These are phyloP conservation scores for Capreolus pygargus DNA, from an alignment of 2,113 vertebrate genomes.

Conservation along the genomic window DNA sequence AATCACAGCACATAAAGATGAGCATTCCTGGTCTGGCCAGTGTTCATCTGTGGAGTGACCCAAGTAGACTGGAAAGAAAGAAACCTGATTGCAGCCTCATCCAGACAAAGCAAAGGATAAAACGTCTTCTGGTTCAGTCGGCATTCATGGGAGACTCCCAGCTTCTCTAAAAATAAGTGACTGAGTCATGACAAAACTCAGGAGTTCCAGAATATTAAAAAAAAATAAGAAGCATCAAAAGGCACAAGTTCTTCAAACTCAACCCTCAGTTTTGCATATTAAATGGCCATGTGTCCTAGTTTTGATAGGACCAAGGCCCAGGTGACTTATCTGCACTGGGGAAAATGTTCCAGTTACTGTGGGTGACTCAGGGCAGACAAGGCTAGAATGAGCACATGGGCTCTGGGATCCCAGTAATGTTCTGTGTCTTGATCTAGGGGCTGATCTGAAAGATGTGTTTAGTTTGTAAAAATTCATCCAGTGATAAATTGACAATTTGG, in stretches of 20 bases:
- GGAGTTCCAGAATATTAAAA: background rate
- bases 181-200: background rate
- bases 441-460: background rate
- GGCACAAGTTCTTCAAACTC: background rate
- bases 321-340: background rate
- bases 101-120: background rate
- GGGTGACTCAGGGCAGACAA: background rate
- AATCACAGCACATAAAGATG: background rate
- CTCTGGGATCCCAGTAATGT: background rate
- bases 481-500: background rate
- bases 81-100: background rate
- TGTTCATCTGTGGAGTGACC: background rate
- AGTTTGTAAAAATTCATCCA: background rate
- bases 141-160: background rate
- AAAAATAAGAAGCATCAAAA: background rate
- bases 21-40: background rate
- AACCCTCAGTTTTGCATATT: background rate
- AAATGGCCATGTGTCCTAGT: background rate
- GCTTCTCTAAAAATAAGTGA: slow-evolving; percentile 14
- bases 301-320: too few species aligned
- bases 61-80: background rate
- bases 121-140: background rate
- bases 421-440: background rate
- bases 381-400: background rate
- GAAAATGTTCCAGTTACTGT: background rate